Percentiles rank a stretch among this genome's conserved stretches.
Evolutionary conservation across 2,113 vertebrate genomes (phyloP).

Genomic region (Equus quagga): DNA sequence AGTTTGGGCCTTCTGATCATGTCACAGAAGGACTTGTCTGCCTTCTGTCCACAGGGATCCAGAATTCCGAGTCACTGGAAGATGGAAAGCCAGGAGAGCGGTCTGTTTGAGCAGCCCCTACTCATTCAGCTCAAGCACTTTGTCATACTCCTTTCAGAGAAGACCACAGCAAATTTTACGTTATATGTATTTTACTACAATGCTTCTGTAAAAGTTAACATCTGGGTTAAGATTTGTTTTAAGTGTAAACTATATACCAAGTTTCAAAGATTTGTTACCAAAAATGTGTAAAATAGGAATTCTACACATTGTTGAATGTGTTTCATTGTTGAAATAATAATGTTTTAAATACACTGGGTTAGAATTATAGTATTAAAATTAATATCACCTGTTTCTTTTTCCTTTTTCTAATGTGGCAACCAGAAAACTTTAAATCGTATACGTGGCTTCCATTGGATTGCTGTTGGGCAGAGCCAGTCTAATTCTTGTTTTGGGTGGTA

Average conservation of each 20-base stretch:
- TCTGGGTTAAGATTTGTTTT: neutral
- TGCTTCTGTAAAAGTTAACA: neutral
- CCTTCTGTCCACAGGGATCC: neutral
- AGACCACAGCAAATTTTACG: neutral
- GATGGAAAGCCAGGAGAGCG: neutral
- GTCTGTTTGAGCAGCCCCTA: neutral
- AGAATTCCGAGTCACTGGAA: neutral
- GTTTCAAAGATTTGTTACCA: neutral
- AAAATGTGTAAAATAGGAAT: neutral
- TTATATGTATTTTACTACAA: neutral
- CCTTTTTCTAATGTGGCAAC: neutral
- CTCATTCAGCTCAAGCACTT: neutral
- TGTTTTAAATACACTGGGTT: neutral
- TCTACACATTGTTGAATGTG: no score
- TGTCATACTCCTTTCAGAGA: neutral
- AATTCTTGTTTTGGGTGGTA: neutral
- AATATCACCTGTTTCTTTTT: neutral
- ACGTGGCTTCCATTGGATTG: neutral
- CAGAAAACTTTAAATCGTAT: neutral
- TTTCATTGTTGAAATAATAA: neutral
- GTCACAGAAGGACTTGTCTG: neutral
- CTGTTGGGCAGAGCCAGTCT: neutral
- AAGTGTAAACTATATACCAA: neutral
- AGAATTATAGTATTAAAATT: neutral
- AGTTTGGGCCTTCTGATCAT: neutral